Base-by-base conservation (phyloP, 2,113 vertebrate species). In the Heliornis fulica region DNA sequence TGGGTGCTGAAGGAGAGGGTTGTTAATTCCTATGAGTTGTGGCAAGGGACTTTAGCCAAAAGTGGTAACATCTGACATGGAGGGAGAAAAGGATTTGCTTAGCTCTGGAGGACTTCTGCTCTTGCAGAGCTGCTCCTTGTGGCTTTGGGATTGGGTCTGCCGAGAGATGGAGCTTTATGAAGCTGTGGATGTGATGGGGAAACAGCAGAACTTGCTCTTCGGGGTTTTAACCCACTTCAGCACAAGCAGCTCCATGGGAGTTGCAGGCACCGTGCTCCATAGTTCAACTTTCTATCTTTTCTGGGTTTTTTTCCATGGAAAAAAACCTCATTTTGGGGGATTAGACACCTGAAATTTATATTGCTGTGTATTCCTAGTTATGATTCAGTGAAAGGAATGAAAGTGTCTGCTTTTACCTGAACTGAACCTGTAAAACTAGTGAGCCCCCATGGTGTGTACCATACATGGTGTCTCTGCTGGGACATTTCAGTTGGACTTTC, bases 201-300 rank as follows among this genome's bases (percentile, higher is more conserved):
- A 70, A 28, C 25, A 22, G 48, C 21, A 43, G 29, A 57, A 29
- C 31, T 40, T 4, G 2, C 53, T 79, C 8, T 32, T 46, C 23
- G 7, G 15, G 34, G 57, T n/a, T 92, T 61, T 48, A 68, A 46
- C 23, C 34, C 1, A 2, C n/a, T 54, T 17, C 8, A 25, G 36
- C 22, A 54, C 54, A 69, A 65, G 2, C 15, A 16, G 0, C 26
- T 51, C 26, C 4, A 0, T 22, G 20, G 15, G 25, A 46, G 9
- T 14, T 72, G n/a, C 54, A 43, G 56, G 45, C n/a, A 5, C 19
- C 0, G 0, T 26, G 38, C 26, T 83, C 83, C 38, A 5, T 11
- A n/a, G 54, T n/a, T 5, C 29, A 19, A 22, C 34, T 29, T 12
- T 13, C 11, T 50, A 0, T 60, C 16, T 10, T 65, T 43, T 38